Evolutionary conservation across 2,797 vertebrate species (phyloP), one percentile per base, ranked within the genome.

Genomic region (Sebastes vulpes): DNA sequence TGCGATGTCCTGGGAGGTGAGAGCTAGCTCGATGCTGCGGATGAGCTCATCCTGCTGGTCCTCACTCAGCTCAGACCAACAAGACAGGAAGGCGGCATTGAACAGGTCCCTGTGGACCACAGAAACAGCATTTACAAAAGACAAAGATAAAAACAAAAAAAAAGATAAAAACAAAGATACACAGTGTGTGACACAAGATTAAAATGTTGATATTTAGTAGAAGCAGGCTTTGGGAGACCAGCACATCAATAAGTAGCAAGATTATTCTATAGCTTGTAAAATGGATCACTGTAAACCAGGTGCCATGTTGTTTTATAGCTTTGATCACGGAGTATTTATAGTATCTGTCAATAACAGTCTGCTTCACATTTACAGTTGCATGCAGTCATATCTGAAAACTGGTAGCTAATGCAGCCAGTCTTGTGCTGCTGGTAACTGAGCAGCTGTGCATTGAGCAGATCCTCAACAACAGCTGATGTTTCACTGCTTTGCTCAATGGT

Each of bases 11-110:
- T 99, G 99, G 2, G 99, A 98, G 9, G 98, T 99, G 75, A 99
- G 96, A 1, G 99, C 98, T 72, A 98, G 65, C 87, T 99, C 99
- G 0, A 99, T 99, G 94, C 98, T 99, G 84, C 98, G 96, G 89
- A 99, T 99, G 84, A 99, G 96, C 88, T 99, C 99, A 3, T 99
- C 99, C 94, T 99, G 99, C 89, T 99, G 99, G 90, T 99, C 98
- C 81, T 99, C 98, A 0, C 97, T 99, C 88, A 99, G 96, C 70
- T 99, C 99, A 1, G 99, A 99, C 99, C 99, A 99, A 94, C 99
- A 99, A 0, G 99, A 99, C 84, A 99, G 97, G 77, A 99, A 99
- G 0, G 98, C 99, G 0, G 99, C 99, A 1, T 99, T 99, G 89
- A 99, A 99, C 75, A 99, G 96, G 88, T 99, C 98, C 89, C 98